Conservation (phyloP, 2,888 invertebrate genomes). For the Syrista parreyssii region DNA sequence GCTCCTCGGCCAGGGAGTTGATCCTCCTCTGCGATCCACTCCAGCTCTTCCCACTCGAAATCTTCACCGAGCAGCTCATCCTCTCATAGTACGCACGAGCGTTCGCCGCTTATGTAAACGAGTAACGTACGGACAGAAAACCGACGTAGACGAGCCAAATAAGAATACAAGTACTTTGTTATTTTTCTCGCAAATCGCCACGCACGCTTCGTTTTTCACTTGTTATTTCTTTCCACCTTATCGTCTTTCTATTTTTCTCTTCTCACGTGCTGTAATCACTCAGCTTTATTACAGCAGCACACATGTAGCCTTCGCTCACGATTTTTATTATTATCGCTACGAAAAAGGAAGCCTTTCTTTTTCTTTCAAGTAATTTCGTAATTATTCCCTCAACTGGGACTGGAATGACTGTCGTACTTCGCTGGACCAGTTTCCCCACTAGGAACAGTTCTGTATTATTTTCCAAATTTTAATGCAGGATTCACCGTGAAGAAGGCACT, state of each 20-base stretch:
- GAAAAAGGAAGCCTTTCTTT: not conserved
- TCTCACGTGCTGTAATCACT: not conserved
- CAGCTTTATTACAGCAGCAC: not conserved
- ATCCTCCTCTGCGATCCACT: slow-evolving; percentile 59
- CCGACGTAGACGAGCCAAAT: not conserved
- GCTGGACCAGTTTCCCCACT: not conserved
- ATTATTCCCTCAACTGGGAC: not conserved
- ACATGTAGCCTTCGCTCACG: not conserved
- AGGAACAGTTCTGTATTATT: not conserved
- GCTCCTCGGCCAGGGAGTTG: slow-evolving; percentile 58
- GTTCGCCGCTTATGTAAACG: not conserved
- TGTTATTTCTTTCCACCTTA: not conserved
- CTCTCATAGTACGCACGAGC: slow-evolving; percentile 48
- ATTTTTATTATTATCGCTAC: not conserved
- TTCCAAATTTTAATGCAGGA: not conserved
- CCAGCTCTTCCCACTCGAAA: slow-evolving; percentile 61
- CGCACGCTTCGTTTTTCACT: not conserved
- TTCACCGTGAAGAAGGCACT: not conserved
- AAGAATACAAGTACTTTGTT: not conserved
- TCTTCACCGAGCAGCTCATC: slow-evolving; percentile 64
- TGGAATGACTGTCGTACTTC: not conserved
- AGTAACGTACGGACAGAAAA: not conserved
- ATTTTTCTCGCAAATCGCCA: not conserved
- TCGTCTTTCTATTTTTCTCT: not conserved
- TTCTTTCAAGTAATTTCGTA: not conserved